Base-by-base conservation (phyloP, 2,113 vertebrate genomes). In the Nematolebias whitei region DNA sequence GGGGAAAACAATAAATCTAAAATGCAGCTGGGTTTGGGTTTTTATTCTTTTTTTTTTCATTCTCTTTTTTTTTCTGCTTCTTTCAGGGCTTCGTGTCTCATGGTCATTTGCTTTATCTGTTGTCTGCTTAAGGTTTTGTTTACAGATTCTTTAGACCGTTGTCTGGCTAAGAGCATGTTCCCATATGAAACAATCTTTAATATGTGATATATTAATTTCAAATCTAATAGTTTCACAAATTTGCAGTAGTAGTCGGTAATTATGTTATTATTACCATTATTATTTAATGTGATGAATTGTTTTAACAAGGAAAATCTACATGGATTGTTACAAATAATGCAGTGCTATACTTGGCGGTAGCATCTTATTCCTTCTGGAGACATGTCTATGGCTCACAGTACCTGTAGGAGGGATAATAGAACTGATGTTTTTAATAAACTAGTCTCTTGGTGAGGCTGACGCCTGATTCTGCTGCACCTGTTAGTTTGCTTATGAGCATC, bases 401-500 rank as follows among this genome's bases (percentile, higher is more conserved):
- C 44, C 2, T 11, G 44, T 51, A 35, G 32, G n/a, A 57, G 45
- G 18, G 13, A 40, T 56, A 55, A 53, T 54, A 18, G 67, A 60
- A 57, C 29, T 26, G 63, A 38, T 10, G 53, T 60, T 68, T 68
- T 69, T 44, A 73, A 62, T 71, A 32, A 52, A 44, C 5, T 11
- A 20, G 18, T 60, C 24, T 24, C 18, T 65, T 52, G 18, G 62
- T 41, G 49, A 32, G 47, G 35, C 50, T 62, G 68, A 68, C 78
- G 82, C 59, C 67, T 2, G 76, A 41, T 77, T 70, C 71, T 52
- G 29, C 43, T 58, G 8, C 5, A 24, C 57, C 61, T 71, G 60
- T 56, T 49, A 12, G 38, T 26, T 20, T 74, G 56, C 68, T 39
- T 82, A 24, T 22, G 49, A 71, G 26, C 39, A 24, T n/a, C n/a